These are phyloP conservation scores for Agrenia bidenticulata DNA, from an alignment of 2,888 invertebrate genomes.

Conservation along the genomic window DNA sequence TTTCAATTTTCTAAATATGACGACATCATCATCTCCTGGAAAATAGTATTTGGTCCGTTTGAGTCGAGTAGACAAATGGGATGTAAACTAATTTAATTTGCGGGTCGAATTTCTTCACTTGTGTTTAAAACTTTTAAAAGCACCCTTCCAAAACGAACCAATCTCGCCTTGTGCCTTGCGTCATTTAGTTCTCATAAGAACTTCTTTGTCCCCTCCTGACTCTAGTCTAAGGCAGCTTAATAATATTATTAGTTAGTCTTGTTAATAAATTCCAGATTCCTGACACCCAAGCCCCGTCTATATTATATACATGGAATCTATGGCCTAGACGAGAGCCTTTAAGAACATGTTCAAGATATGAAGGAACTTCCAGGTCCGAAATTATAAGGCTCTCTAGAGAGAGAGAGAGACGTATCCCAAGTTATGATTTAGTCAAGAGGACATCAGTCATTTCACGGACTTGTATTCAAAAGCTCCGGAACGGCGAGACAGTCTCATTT, in stretches of 20 bases:
- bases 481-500: slow-evolving; percentile 32
- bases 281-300: no score
- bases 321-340: neutral
- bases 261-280: no score
- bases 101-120: slow-evolving; percentile 14
- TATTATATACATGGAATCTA: no score
- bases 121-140: neutral
- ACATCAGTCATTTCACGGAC: neutral
- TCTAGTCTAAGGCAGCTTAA: slow-evolving; percentile 4
- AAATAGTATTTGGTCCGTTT: neutral
- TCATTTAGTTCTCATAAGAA: slow-evolving; percentile 15
- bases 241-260: slow-evolving; percentile 17
- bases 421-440: neutral
- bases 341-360: neutral
- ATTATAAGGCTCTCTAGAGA: neutral
- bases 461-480: neutral
- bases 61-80: neutral
- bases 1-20: no score
- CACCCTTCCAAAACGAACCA: slow-evolving; percentile 9
- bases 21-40: no score
- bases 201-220: slow-evolving; percentile 1
- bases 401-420: neutral
- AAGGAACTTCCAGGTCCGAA: no score
- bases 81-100: slow-evolving; percentile 18
- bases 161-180: slow-evolving; percentile 8